These are phyloP conservation scores for Mythimna albipuncta DNA, from an alignment of 2,888 invertebrate genomes.

Conservation along the genomic window DNA sequence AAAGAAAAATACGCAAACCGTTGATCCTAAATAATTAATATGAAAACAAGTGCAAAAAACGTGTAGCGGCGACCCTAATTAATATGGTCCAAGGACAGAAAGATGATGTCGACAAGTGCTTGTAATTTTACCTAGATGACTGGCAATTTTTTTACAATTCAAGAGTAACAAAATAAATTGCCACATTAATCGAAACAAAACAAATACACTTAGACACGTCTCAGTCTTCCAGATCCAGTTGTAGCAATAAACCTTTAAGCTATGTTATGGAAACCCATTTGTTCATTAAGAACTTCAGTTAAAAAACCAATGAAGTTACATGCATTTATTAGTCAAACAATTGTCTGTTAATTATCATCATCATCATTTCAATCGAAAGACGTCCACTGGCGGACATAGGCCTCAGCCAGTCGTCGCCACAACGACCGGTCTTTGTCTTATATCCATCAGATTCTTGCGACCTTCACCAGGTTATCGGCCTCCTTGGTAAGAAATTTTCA, in stretches of 20 bases:
- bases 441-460: too few species aligned
- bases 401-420: too few species aligned
- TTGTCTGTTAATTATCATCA: too few species aligned
- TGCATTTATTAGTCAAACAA: slow-evolving; percentile 34
- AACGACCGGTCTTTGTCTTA: too few species aligned
- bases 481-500: too few species aligned
- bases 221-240: slow-evolving; percentile 1
- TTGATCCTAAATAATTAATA: too few species aligned
- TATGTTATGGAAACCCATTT: slow-evolving; percentile 44
- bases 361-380: too few species aligned
- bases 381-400: too few species aligned
- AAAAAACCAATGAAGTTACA: slow-evolving; percentile 31
- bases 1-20: neutral
- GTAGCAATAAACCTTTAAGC: neutral
- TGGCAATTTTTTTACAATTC: too few species aligned
- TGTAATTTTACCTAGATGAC: neutral
- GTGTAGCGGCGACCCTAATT: neutral
- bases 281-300: slow-evolving; percentile 27
- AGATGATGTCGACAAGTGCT: neutral
- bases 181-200: neutral
- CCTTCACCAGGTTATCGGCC: too few species aligned
- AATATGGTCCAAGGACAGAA: neutral
- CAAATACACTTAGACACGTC: neutral
- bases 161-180: neutral
- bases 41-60: neutral